These are phyloP conservation scores for Scartelaos histophorus DNA, from an alignment of 2,113 vertebrate species.

Conservation along the genomic window DNA sequence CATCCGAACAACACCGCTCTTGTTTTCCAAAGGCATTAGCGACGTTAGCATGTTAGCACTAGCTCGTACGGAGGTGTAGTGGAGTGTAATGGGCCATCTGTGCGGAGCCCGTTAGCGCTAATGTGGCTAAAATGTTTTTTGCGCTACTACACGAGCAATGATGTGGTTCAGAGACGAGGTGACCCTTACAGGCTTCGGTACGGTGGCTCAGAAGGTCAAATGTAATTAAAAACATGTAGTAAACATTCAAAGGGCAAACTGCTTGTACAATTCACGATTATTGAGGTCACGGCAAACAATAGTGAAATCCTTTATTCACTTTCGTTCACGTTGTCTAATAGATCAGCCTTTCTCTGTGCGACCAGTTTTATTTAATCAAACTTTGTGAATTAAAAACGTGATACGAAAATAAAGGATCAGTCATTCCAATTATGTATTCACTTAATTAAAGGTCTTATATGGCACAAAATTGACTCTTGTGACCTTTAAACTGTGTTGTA, in stretches of 20 bases:
- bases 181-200: conserved; percentile 43
- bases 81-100: conserved; percentile 55
- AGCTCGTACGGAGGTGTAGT: conserved; percentile 17
- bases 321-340: too few relatives aligned
- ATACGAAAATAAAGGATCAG: too few relatives aligned
- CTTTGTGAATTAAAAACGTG: too few relatives aligned
- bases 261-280: too few relatives aligned
- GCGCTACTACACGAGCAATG: conserved; percentile 30
- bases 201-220: background rate
- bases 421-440: too few relatives aligned
- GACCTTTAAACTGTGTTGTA: too few relatives aligned
- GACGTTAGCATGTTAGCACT: conserved; percentile 27
- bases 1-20: conserved; percentile 44
- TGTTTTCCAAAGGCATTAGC: conserved; percentile 26
- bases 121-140: conserved; percentile 54
- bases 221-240: background rate
- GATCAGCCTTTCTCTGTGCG: too few relatives aligned
- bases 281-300: too few relatives aligned
- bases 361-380: too few relatives aligned
- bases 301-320: too few relatives aligned
- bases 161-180: conserved; percentile 38
- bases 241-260: background rate
- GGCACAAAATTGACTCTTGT: too few relatives aligned
- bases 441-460: too few relatives aligned
- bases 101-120: conserved; percentile 41